phyloP scores from a whole-genome alignment of 2,797 vertebrate genomes.

The Gadopsis bispinosus region DNA sequence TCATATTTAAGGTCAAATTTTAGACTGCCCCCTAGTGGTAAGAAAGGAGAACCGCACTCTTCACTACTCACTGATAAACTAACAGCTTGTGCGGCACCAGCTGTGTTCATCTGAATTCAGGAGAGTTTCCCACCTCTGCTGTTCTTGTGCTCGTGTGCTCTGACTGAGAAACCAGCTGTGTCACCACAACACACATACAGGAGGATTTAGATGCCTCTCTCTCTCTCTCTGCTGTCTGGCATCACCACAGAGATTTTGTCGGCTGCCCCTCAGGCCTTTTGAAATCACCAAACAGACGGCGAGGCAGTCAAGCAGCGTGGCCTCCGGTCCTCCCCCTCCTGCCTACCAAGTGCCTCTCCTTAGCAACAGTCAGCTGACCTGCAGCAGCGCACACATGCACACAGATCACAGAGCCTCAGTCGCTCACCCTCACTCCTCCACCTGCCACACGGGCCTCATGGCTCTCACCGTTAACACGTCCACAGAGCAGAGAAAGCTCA shows the following conservation, averaged over 20 bases:
- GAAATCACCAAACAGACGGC: constrained; percentile 49
- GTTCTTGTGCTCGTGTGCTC: neutral
- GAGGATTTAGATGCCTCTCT: neutral
- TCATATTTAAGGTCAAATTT: neutral
- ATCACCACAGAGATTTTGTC: constrained; percentile 15
- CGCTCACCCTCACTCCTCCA: constrained; percentile 17
- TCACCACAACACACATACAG: constrained; percentile 8
- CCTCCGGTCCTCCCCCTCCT: constrained; percentile 36
- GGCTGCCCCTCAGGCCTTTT: constrained; percentile 17
- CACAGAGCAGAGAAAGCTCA: constrained; percentile 81
- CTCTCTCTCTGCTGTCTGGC: constrained; percentile 25
- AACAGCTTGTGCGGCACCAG: neutral
- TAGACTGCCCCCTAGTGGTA: constrained; percentile 53
- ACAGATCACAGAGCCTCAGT: constrained; percentile 42
- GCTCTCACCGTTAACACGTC: constrained; percentile 60
- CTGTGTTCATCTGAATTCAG: constrained; percentile 43
- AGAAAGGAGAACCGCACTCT: neutral
- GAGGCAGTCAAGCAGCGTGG: constrained; percentile 34
- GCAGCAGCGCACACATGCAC: constrained; percentile 53
- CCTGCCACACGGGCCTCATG: constrained; percentile 53
- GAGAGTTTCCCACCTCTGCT: neutral
- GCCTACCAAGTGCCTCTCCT: constrained; percentile 60
- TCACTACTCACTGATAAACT: neutral
- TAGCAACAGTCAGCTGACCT: constrained; percentile 81
- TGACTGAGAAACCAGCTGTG: constrained; percentile 16